Percentiles rank a stretch among this genome's conserved stretches.
Evolutionary conservation across 2,888 invertebrate genomes (phyloP).

Genomic region (Dilophus febrilis): DNA sequence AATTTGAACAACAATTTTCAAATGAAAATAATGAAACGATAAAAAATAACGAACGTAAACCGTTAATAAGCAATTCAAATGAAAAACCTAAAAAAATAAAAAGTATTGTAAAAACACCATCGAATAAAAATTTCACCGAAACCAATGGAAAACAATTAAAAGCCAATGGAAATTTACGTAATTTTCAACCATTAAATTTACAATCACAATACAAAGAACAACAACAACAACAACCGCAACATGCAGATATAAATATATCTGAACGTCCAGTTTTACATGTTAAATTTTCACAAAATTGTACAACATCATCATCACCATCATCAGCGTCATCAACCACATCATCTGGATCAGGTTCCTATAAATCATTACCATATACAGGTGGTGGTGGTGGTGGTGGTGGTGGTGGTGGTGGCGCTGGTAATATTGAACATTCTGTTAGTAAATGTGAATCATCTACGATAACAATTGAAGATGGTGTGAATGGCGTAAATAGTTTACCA

Average conservation of each 20-base stretch:
- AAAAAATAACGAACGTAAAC: not conserved
- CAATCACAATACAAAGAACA: not conserved
- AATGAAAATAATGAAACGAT: not conserved
- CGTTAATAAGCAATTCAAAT: slow-evolving; percentile 7
- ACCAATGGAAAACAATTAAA: not conserved
- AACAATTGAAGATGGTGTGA: not conserved
- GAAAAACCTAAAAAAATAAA: slow-evolving; percentile 6
- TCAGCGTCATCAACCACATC: slow-evolving; percentile 13
- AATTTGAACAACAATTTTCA: not conserved
- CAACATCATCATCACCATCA: not conserved
- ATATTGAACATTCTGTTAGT: no score
- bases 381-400: no score
- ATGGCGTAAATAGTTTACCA: no score
- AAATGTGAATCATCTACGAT: no score
- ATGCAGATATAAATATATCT: no score
- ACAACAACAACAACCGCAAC: no score
- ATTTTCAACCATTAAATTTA: slow-evolving; percentile 2
- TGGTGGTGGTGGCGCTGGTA: no score
- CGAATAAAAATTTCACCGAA: slow-evolving; percentile 16
- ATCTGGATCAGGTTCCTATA: no score
- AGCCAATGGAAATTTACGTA: slow-evolving; percentile 3
- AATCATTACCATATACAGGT: no score
- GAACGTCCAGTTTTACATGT: slow-evolving; percentile 36
- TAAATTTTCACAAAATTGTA: slow-evolving; percentile 28
- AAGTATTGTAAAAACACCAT: slow-evolving; percentile 17